Evolutionary conservation across 2,113 vertebrate genomes (phyloP).

Genomic region (Larimichthys polyactis): DNA sequence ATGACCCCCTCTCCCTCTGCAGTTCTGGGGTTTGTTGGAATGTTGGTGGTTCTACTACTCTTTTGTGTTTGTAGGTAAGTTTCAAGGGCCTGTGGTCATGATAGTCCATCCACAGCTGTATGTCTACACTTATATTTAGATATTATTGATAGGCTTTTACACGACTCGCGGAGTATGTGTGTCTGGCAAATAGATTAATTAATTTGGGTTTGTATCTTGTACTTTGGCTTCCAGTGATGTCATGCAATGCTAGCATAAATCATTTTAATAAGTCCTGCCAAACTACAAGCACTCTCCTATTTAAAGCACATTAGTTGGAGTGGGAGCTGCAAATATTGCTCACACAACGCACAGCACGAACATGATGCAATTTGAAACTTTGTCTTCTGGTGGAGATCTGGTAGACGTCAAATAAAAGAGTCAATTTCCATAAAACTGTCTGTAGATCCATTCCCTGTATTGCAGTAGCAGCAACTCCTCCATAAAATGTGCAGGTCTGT

Average conservation of each 20-base stretch:
- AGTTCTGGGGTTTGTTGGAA: too few relatives aligned
- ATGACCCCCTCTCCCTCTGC: too few relatives aligned
- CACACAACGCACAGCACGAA: conserved; percentile 4
- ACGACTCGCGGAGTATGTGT: neutral
- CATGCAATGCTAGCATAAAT: conserved; percentile 66
- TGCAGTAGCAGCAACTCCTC: conserved; percentile 14
- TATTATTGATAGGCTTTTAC: neutral
- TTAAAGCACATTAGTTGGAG: conserved; percentile 53
- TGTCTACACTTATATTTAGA: neutral
- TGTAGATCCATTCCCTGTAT: neutral
- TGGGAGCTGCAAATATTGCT: conserved; percentile 22
- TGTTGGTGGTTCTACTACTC: too few relatives aligned
- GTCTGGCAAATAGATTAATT: conserved; percentile 61
- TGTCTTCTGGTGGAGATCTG: conserved; percentile 1
- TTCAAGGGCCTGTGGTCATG: too few relatives aligned
- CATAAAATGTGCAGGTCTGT: conserved; percentile 2
- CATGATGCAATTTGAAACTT: conserved; percentile 15
- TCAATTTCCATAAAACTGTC: neutral
- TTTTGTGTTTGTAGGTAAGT: too few relatives aligned
- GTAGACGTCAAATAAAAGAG: neutral
- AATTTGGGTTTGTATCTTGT: conserved; percentile 49
- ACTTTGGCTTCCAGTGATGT: conserved; percentile 55
- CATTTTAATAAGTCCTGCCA: conserved; percentile 72
- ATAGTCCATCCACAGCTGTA: neutral
- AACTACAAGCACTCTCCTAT: conserved; percentile 49